Percentiles rank a stretch among this genome's conserved stretches.
Evolutionary conservation across 2,888 invertebrate genomes (phyloP).

Genomic region (Bellardia pandia): DNA sequence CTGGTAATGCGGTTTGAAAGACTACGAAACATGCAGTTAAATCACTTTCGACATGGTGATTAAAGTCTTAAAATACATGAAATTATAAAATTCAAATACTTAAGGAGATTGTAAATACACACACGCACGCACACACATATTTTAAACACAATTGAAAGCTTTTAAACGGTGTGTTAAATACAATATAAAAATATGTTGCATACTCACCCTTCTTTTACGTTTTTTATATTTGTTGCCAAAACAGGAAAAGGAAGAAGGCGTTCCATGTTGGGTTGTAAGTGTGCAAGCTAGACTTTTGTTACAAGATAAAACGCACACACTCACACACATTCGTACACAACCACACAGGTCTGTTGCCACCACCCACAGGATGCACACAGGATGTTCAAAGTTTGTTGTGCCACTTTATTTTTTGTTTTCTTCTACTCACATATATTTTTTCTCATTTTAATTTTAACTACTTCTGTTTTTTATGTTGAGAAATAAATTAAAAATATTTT

Average conservation of each 20-base stretch:
- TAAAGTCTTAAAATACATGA: conserved; percentile 81
- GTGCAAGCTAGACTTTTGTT: conserved; percentile 65
- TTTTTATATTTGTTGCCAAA: conserved; percentile 26
- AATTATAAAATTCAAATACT: conserved; percentile 36
- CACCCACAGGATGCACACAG: conserved; percentile 80
- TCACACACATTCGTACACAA: conserved; percentile 51
- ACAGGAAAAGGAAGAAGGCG: conserved; percentile 71
- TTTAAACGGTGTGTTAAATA: conserved; percentile 72
- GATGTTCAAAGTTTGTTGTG: conserved; percentile 75
- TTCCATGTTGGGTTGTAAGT: conserved; percentile 62
- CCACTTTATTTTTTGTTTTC: conserved; percentile 42
- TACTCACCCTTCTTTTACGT: conserved; percentile 57
- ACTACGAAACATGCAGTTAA: conserved; percentile 76
- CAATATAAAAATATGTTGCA: conserved; percentile 66
- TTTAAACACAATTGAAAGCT: conserved; percentile 35
- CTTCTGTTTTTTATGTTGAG: conserved; percentile 75
- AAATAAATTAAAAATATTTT: conserved; percentile 83
- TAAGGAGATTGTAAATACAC: conserved; percentile 38
- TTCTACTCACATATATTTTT: conserved; percentile 14
- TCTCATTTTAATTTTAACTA: conserved; percentile 34
- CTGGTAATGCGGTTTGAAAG: conserved; percentile 43
- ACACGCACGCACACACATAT: conserved; percentile 16
- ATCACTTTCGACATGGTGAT: conserved; percentile 84
- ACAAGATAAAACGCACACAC: conserved; percentile 51
- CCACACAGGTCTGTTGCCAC: conserved; percentile 53